phyloP scores from a whole-genome alignment of 2,113 vertebrate genomes.

The Taurulus bubalis region DNA sequence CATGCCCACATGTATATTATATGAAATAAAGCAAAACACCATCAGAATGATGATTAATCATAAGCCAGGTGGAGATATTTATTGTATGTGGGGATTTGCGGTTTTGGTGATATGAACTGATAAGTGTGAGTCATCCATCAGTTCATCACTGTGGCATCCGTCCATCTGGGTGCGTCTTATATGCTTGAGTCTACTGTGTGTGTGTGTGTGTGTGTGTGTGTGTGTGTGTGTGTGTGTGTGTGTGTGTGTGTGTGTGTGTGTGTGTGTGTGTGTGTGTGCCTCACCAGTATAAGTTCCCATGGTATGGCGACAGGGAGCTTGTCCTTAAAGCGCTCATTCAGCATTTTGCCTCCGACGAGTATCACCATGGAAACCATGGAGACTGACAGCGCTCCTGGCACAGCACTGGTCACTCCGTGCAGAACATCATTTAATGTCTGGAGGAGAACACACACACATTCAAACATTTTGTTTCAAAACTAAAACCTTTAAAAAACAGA shows the following conservation, averaged over 20 bases:
- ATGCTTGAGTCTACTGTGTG: conserved; percentile 36
- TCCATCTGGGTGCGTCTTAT: conserved; percentile 57
- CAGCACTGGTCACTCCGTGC: conserved; percentile 21
- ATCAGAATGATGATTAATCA: conserved; percentile 27
- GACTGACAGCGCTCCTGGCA: conserved; percentile 57
- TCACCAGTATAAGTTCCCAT: conserved; percentile 64
- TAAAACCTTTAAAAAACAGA: not conserved
- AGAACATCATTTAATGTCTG: conserved; percentile 57
- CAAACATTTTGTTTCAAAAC: not conserved
- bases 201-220: conserved; percentile 27
- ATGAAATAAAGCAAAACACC: not conserved
- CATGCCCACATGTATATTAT: no score
- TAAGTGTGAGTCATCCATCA: conserved; percentile 66
- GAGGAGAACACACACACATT: not conserved
- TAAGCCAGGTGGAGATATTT: conserved; percentile 44
- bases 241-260: conserved; percentile 9
- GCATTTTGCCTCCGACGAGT: conserved; percentile 57
- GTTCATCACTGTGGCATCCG: conserved; percentile 59
- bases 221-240: conserved; percentile 10
- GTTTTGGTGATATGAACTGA: conserved; percentile 49
- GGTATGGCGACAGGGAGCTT: conserved; percentile 62
- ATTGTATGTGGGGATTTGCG: conserved; percentile 26
- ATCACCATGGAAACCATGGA: conserved; percentile 47
- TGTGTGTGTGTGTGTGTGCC: not conserved
- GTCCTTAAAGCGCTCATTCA: conserved; percentile 64